Conservation (phyloP, 2,113 vertebrate species). For the Tupaia tana region DNA sequence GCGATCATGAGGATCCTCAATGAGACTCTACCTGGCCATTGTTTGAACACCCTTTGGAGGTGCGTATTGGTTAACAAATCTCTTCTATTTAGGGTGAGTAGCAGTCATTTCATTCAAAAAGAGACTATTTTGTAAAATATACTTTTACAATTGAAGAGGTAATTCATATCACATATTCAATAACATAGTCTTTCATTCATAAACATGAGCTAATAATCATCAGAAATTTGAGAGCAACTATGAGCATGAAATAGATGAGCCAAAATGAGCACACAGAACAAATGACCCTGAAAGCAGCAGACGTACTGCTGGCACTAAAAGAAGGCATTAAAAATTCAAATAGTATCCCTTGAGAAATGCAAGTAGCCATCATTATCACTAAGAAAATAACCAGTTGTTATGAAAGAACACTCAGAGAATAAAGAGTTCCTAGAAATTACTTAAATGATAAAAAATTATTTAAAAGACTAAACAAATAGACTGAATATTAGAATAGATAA, state of each 20-base stretch:
- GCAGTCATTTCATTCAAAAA: background rate
- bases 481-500: background rate
- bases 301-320: background rate
- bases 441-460: background rate
- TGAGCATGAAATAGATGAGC: background rate
- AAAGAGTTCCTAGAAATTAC: background rate
- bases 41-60: background rate
- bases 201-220: background rate
- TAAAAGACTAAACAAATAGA: background rate
- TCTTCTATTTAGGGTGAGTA: background rate
- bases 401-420: background rate
- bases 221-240: background rate
- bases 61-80: background rate
- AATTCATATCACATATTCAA: background rate
- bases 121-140: background rate
- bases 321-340: slow-evolving; percentile 46
- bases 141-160: background rate
- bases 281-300: slow-evolving; percentile 7
- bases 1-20: background rate
- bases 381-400: background rate
- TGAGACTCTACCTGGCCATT: background rate
- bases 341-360: background rate
- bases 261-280: slow-evolving; percentile 12
- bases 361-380: background rate
- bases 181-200: background rate